Evolutionary conservation across 2,888 invertebrate species (phyloP).

Genomic region (Thumatha senex): DNA sequence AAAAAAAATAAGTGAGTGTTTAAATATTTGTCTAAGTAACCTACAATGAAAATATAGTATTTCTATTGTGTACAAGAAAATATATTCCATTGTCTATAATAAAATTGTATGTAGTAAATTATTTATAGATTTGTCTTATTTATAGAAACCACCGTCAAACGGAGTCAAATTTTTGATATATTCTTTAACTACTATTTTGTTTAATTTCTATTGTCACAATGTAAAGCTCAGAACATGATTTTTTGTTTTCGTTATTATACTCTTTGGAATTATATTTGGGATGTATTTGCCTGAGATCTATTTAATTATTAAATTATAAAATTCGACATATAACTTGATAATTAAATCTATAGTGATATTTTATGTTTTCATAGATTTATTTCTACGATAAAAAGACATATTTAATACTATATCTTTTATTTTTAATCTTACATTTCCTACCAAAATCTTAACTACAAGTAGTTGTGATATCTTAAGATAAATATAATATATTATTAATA

Average conservation of each 20-base stretch:
- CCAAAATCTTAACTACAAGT: conserved; percentile 24
- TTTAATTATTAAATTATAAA: conserved; percentile 18
- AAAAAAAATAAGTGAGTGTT: conserved; percentile 20
- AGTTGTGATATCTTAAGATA: conserved; percentile 2
- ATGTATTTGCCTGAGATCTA: conserved; percentile 62
- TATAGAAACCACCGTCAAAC: conserved; percentile 49
- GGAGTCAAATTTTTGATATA: conserved; percentile 49
- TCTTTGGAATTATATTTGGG: conserved; percentile 67
- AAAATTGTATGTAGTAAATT: conserved; percentile 18
- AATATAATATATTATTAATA: conserved; percentile 1
- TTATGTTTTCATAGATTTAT: too few relatives aligned
- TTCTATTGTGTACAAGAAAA: conserved; percentile 35
- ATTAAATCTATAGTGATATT: neutral
- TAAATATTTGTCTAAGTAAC: conserved; percentile 23
- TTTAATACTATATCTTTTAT: too few relatives aligned
- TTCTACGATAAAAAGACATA: too few relatives aligned
- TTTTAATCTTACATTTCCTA: neutral
- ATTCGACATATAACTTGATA: too few relatives aligned
- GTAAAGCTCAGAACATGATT: conserved; percentile 61
- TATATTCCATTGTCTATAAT: conserved; percentile 18
- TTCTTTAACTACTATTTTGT: conserved; percentile 34
- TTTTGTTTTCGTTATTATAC: conserved; percentile 31
- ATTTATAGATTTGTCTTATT: conserved; percentile 24
- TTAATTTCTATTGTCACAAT: conserved; percentile 66
- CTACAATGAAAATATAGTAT: conserved; percentile 40